These are phyloP conservation scores for Mirounga angustirostris DNA, from an alignment of 2,113 vertebrate genomes.

Conservation along the genomic window DNA sequence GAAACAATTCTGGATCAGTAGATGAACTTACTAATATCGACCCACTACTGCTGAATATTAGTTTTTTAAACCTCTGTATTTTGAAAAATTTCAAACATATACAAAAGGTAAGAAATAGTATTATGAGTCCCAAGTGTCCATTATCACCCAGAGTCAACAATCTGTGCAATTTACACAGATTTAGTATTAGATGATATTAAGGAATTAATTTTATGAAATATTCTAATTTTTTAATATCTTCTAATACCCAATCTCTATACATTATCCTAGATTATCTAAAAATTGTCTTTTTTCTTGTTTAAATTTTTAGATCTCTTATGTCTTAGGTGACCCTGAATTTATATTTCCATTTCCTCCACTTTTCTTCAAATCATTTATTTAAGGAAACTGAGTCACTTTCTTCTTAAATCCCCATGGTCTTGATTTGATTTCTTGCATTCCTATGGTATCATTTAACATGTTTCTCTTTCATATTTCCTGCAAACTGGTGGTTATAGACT, in stretches of 20 bases:
- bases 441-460: not conserved
- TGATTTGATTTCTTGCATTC: not conserved
- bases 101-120: not conserved
- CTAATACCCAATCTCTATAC: not conserved
- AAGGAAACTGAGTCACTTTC: not conserved
- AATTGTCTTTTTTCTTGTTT: not conserved
- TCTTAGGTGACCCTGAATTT: not conserved
- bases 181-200: not conserved
- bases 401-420: not conserved
- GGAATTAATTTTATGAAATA: not conserved
- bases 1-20: not conserved
- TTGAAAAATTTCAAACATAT: not conserved
- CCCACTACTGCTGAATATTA: not conserved
- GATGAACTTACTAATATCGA: not conserved
- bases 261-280: not conserved
- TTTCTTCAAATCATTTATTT: not conserved
- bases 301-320: not conserved
- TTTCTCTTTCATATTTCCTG: not conserved
- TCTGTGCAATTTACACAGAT: not conserved
- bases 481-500: not conserved
- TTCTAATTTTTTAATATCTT: not conserved
- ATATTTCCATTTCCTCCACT: not conserved
- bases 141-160: not conserved
- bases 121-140: not conserved
- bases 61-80: not conserved